phyloP scores from a whole-genome alignment of 2,113 vertebrate species.

The Myotis brandtii region DNA sequence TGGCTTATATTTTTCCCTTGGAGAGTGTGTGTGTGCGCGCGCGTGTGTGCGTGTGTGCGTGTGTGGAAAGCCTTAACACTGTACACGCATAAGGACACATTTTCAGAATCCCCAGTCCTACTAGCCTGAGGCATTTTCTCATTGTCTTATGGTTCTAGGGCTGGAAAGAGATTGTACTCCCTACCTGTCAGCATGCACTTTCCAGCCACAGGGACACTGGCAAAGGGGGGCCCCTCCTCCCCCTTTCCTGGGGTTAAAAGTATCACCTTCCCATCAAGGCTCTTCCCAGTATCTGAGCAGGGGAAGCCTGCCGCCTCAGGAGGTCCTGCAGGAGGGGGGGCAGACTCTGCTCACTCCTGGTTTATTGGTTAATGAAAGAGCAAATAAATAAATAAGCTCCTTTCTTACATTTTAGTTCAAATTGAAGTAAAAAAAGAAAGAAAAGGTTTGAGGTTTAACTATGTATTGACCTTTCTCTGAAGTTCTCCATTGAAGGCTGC shows the following conservation, averaged over 20 bases:
- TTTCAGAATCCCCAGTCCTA: not conserved
- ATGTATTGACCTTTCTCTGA: conserved; percentile 49
- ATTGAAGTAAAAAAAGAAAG: not conserved
- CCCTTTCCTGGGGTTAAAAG: not conserved
- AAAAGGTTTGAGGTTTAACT: conserved; percentile 39
- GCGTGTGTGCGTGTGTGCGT: not conserved
- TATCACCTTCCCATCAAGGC: conserved; percentile 37
- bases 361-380: not conserved
- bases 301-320: not conserved
- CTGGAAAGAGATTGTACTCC: not conserved
- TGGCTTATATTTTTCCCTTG: not conserved
- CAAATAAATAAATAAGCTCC: not conserved
- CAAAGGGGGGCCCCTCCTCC: not conserved
- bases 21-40: not conserved
- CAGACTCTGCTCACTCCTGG: not conserved
- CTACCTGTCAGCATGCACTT: not conserved
- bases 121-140: not conserved
- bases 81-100: not conserved
- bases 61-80: not conserved
- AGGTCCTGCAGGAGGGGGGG: not conserved
- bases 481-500: conserved; percentile 6
- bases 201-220: not conserved
- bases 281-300: not conserved
- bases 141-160: not conserved
- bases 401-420: conserved; percentile 12